These are phyloP conservation scores for Macropodus opercularis DNA, from an alignment of 2,797 vertebrate species.

Conservation along the genomic window DNA sequence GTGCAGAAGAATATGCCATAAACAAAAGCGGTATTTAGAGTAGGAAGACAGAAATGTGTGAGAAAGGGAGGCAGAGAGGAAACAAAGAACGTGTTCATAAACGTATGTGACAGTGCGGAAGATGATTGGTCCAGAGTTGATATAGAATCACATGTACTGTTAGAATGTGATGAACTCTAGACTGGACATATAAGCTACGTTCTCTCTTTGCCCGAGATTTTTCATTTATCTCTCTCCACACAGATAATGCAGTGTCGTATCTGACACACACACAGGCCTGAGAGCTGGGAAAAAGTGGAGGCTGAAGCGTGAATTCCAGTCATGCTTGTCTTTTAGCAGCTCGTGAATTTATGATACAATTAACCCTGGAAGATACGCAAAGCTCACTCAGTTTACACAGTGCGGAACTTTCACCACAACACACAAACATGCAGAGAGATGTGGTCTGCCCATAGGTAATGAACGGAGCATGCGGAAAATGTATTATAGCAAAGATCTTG, in stretches of 20 bases:
- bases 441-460: conserved; percentile 5
- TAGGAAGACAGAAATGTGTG: conserved; percentile 2
- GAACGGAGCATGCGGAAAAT: conserved; percentile 15
- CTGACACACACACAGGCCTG: conserved; percentile 6
- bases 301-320: conserved; percentile 80
- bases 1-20: conserved; percentile 6
- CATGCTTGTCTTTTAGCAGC: conserved; percentile 77
- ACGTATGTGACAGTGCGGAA: conserved; percentile 1
- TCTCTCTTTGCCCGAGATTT: not conserved
- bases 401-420: conserved; percentile 39
- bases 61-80: conserved; percentile 8
- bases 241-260: conserved; percentile 18
- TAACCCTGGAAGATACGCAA: conserved; percentile 69
- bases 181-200: not conserved
- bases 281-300: conserved; percentile 64
- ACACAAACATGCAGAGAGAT: conserved; percentile 38
- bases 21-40: conserved; percentile 31
- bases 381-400: conserved; percentile 66
- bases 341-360: conserved; percentile 81
- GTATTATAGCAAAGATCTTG: not conserved
- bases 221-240: conserved; percentile 14
- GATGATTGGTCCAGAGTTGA: not conserved
- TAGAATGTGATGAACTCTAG: not conserved
- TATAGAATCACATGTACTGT: not conserved
- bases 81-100: not conserved